phyloP scores from a whole-genome alignment of 1,140 invertebrate species.

The Uloborus diversus region DNA sequence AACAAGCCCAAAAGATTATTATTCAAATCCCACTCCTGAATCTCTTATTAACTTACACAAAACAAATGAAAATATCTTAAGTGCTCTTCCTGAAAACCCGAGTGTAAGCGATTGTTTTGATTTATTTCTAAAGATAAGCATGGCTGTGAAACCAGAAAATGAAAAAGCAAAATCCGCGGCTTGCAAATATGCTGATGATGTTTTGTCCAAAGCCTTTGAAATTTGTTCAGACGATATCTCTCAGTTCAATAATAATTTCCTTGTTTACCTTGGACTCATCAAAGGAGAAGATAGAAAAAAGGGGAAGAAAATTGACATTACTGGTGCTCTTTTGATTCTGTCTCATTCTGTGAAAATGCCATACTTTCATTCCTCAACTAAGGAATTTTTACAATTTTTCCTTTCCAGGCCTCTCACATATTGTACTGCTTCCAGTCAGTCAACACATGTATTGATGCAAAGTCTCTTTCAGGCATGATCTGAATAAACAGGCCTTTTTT shows the following conservation, averaged over 20 bases:
- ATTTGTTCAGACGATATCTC: slow-evolving; percentile 61
- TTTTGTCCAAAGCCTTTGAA: slow-evolving; percentile 39
- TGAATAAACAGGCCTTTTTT: no score
- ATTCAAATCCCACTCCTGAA: slow-evolving; percentile 13
- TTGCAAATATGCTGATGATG: slow-evolving; percentile 28
- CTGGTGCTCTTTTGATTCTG: slow-evolving; percentile 65
- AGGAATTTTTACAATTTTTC: slow-evolving; percentile 64
- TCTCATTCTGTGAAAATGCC: slow-evolving; percentile 62
- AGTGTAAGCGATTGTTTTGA: slow-evolving; percentile 9
- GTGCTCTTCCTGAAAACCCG: slow-evolving; percentile 15
- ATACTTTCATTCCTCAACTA: slow-evolving; percentile 63
- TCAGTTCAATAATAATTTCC: slow-evolving; percentile 72
- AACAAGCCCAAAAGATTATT: not conserved
- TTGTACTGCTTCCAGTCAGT: slow-evolving; percentile 52
- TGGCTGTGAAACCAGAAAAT: not conserved
- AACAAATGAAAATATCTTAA: slow-evolving; percentile 6
- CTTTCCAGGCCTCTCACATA: slow-evolving; percentile 60
- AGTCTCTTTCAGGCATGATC: slow-evolving; percentile 58
- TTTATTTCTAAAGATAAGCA: slow-evolving; percentile 19
- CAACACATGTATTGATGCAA: slow-evolving; percentile 60
- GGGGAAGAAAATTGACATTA: slow-evolving; percentile 61
- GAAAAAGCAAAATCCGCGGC: slow-evolving; percentile 13
- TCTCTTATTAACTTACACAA: not conserved
- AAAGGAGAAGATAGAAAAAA: slow-evolving; percentile 70
- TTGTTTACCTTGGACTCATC: slow-evolving; percentile 76